Percentiles rank a stretch among this genome's conserved stretches.
Conservation (phyloP, 2,113 vertebrate species). For the Sarotherodon lohbergeri region DNA sequence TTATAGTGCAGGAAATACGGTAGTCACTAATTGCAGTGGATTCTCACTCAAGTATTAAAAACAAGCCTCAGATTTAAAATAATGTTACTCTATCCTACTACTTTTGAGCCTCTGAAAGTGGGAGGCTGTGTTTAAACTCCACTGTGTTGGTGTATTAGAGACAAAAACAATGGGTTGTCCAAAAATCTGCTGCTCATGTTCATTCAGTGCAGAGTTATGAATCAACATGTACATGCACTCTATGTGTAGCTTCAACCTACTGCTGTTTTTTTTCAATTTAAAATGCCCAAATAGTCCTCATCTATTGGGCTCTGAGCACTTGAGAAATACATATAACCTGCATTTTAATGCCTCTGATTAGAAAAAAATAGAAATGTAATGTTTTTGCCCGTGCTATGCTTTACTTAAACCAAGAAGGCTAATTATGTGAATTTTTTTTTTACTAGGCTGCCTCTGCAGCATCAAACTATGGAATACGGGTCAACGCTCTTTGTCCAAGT, state of each 20-base stretch:
- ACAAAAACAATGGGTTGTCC: background rate
- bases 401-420: background rate
- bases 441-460: background rate
- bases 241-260: background rate
- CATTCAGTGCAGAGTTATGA: background rate
- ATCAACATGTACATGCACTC: background rate
- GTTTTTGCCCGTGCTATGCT: background rate
- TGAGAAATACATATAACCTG: background rate
- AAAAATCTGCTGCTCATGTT: background rate
- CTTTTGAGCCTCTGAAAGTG: background rate
- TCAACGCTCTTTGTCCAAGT: slow-evolving; percentile 65
- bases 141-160: background rate
- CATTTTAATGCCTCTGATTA: background rate
- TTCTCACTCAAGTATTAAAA: background rate
- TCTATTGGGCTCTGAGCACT: background rate
- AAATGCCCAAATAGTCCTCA: background rate
- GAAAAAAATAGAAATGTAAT: background rate
- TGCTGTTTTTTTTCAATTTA: background rate
- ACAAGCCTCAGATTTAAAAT: background rate
- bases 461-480: slow-evolving; percentile 53
- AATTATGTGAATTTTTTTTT: background rate
- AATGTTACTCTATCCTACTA: background rate
- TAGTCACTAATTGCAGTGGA: background rate
- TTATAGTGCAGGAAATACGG: background rate
- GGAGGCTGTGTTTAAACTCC: background rate